Evolutionary conservation across 2,113 vertebrate species (phyloP).

Genomic region (Semicossyphus pulcher): DNA sequence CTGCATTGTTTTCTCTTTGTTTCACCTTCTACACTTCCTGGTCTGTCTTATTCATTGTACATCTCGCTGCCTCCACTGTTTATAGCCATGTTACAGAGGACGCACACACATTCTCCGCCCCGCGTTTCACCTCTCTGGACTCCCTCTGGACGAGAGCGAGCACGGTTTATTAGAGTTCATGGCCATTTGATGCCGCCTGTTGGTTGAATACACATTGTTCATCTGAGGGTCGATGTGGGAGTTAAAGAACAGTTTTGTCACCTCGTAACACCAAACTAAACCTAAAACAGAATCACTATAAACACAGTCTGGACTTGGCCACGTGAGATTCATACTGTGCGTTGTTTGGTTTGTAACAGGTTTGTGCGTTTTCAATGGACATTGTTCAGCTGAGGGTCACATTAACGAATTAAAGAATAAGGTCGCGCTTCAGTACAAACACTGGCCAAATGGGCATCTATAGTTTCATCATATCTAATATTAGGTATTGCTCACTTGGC

Average conservation of each 20-base stretch:
- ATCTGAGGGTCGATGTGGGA: conserved; percentile 49
- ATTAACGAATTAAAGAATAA: too few species aligned
- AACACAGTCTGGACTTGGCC: too few species aligned
- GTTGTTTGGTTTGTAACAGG: conserved; percentile 5
- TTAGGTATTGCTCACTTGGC: too few species aligned
- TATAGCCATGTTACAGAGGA: not conserved
- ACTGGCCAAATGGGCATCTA: too few species aligned
- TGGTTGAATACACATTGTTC: conserved; percentile 60
- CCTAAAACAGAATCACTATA: not conserved
- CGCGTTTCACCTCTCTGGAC: conserved; percentile 17
- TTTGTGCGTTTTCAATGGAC: too few species aligned
- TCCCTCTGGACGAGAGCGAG: conserved; percentile 8
- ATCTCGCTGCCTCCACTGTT: not conserved
- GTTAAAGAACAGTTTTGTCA: conserved; percentile 43
- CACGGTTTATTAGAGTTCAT: conserved; percentile 34
- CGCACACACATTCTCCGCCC: conserved; percentile 2
- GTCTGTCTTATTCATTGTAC: too few species aligned
- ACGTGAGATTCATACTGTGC: not conserved
- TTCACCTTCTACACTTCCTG: too few species aligned
- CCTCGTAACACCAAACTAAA: conserved; percentile 30
- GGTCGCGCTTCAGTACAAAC: too few species aligned
- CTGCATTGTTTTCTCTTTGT: too few species aligned
- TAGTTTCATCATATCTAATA: too few species aligned
- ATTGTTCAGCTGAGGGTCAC: too few species aligned
- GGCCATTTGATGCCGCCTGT: not conserved